phyloP scores from a whole-genome alignment of 2,797 vertebrate genomes.

The Channa striata region DNA sequence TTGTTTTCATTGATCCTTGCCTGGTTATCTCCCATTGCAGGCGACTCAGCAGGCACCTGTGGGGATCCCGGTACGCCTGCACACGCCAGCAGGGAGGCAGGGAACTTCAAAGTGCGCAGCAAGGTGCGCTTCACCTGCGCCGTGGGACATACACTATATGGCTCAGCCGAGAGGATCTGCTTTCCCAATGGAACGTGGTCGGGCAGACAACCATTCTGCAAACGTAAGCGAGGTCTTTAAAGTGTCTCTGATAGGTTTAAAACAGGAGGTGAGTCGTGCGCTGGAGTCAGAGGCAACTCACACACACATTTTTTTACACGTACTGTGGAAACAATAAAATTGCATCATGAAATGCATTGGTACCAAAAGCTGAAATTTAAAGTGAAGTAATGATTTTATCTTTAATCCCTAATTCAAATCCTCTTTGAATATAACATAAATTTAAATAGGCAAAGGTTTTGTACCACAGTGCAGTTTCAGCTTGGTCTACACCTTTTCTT shows the following conservation, averaged over 20 bases:
- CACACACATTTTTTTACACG: too few species aligned
- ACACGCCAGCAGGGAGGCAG: slow-evolving; percentile 92
- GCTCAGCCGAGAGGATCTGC: slow-evolving; percentile 94
- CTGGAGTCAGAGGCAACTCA: slow-evolving; percentile 13
- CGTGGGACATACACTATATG: slow-evolving; percentile 91
- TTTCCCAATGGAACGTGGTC: slow-evolving; percentile 96
- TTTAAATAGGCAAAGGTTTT: too few species aligned
- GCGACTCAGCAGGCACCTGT: slow-evolving; percentile 89
- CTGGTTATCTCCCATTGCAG: slow-evolving; percentile 78
- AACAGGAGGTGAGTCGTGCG: neutral
- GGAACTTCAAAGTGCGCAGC: slow-evolving; percentile 93
- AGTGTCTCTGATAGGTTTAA: slow-evolving; percentile 28
- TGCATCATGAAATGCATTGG: slow-evolving; percentile 5
- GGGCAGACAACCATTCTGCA: slow-evolving; percentile 95
- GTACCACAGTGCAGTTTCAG: neutral
- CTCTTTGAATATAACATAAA: neutral
- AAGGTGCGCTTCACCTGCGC: slow-evolving; percentile 93
- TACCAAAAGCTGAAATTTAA: neutral
- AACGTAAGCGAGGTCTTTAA: slow-evolving; percentile 85
- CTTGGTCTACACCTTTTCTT: neutral
- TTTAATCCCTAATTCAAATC: neutral
- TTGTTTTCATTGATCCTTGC: slow-evolving; percentile 44
- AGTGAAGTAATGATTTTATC: neutral
- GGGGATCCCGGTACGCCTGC: slow-evolving; percentile 95
- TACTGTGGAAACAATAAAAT: neutral